These are phyloP conservation scores for Arctocebus calabarensis DNA, from an alignment of 2,797 vertebrate species.

Conservation along the genomic window DNA sequence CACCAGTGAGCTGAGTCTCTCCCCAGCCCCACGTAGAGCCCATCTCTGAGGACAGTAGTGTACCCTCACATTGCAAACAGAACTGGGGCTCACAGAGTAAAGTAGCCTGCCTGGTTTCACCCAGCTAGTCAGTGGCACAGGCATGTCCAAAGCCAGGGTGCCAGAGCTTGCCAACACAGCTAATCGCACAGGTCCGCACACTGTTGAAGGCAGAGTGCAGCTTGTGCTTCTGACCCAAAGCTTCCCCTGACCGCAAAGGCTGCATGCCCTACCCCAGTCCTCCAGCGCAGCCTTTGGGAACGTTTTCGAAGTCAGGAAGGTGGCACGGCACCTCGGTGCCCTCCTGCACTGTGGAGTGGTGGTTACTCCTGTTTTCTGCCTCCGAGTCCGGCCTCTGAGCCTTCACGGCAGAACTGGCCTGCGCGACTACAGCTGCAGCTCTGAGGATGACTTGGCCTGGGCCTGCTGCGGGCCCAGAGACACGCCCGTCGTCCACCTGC, in stretches of 20 bases:
- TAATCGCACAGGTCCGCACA: not conserved
- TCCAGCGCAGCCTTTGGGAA: not conserved
- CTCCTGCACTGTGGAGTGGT: not conserved
- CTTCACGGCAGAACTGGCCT: not conserved
- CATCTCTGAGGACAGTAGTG: not conserved
- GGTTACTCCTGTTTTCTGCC: not conserved
- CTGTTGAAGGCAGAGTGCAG: not conserved
- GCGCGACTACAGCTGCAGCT: not conserved
- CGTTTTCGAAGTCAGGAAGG: not conserved
- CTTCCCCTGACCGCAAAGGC: not conserved
- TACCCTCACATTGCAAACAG: not conserved
- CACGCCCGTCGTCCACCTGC: constrained; percentile 75
- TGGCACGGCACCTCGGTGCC: accelerated
- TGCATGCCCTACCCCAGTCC: not conserved
- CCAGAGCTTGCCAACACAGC: not conserved
- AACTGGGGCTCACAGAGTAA: not conserved
- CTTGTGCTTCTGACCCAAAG: not conserved
- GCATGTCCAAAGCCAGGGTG: not conserved
- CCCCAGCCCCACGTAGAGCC: not conserved
- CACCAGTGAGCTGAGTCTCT: not conserved
- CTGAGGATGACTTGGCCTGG: constrained; percentile 63
- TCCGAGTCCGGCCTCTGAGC: not conserved
- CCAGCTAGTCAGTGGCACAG: not conserved
- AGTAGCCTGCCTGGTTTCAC: not conserved
- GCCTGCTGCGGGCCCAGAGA: not conserved